A percentile compares a stretch with the other conserved stretches of the same genome.
Evolutionary conservation across 2,113 vertebrate genomes (phyloP).

Genomic region (Cettia cetti): DNA sequence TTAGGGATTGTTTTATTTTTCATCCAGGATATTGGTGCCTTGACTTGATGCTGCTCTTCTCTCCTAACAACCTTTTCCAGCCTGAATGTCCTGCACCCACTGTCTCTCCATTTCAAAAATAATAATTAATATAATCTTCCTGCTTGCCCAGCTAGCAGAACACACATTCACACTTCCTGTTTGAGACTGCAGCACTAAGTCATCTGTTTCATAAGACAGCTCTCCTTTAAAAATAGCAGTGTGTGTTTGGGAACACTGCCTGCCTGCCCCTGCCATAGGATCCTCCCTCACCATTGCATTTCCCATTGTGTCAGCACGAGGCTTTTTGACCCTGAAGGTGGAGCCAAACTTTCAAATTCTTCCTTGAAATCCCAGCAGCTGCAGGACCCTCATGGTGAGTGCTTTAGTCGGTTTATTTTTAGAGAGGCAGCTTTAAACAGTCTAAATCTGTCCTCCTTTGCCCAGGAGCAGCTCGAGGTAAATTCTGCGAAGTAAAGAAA

Average conservation of each 20-base stretch:
- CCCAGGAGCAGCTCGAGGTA: not conserved
- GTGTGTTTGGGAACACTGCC: slow-evolving; percentile 5
- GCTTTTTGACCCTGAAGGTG: slow-evolving; percentile 7
- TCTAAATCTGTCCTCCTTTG: not conserved
- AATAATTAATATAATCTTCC: not conserved
- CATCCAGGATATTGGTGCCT: not conserved
- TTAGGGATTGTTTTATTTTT: not conserved
- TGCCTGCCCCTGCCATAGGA: not conserved
- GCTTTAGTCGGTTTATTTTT: not conserved
- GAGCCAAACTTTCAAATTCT: slow-evolving; percentile 15
- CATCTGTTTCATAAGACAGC: not conserved
- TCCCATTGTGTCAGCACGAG: slow-evolving; percentile 18
- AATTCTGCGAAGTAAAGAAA: not conserved
- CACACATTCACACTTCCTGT: not conserved
- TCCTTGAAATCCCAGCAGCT: slow-evolving; percentile 33
- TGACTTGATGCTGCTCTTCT: not conserved
- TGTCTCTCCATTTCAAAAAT: not conserved
- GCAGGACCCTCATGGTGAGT: not conserved
- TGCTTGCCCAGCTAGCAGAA: not conserved
- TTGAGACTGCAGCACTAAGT: not conserved
- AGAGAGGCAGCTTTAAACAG: not conserved
- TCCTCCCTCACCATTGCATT: not conserved
- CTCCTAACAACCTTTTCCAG: not conserved
- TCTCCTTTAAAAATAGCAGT: slow-evolving; percentile 20
- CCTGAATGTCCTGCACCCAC: not conserved